phyloP scores from a whole-genome alignment of 1,140 invertebrate genomes.

The Solenopsis invicta region DNA sequence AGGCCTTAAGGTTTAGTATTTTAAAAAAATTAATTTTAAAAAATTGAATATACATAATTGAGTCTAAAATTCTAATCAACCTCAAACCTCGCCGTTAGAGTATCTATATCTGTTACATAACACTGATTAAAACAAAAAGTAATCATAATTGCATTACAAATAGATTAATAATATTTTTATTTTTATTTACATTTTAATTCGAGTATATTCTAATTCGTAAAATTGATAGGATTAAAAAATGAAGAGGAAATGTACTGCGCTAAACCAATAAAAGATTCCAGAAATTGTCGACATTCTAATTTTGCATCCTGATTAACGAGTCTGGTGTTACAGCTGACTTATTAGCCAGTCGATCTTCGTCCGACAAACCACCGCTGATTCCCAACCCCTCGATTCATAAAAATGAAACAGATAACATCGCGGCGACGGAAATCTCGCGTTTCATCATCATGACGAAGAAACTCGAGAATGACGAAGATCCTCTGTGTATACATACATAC shows the following conservation, averaged over 20 bases:
- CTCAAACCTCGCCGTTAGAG: not conserved
- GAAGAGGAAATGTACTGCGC: not conserved
- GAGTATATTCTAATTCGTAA: not conserved
- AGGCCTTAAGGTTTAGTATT: not conserved
- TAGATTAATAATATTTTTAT: not conserved
- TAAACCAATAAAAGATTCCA: not conserved
- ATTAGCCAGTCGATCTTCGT: constrained; percentile 29
- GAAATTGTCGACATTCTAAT: constrained; percentile 5
- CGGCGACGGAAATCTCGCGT: constrained; percentile 48
- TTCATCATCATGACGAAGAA: constrained; percentile 57
- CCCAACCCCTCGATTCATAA: constrained; percentile 49
- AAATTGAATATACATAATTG: not conserved
- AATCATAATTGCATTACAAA: not conserved
- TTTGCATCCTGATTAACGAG: constrained; percentile 24
- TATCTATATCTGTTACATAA: not conserved
- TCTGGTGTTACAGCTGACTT: constrained; percentile 19
- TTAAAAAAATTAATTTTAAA: not conserved
- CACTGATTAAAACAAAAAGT: not conserved
- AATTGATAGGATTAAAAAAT: not conserved
- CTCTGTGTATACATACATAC: constrained; percentile 12
- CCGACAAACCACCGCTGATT: constrained; percentile 25
- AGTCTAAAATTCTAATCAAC: not conserved
- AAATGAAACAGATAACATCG: constrained; percentile 47
- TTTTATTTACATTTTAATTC: not conserved
- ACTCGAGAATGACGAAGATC: constrained; percentile 40